Evolutionary conservation across 2,888 invertebrate genomes (phyloP), one percentile per base, ranked within the genome.

Genomic region (Lasioglossum marginatum): DNA sequence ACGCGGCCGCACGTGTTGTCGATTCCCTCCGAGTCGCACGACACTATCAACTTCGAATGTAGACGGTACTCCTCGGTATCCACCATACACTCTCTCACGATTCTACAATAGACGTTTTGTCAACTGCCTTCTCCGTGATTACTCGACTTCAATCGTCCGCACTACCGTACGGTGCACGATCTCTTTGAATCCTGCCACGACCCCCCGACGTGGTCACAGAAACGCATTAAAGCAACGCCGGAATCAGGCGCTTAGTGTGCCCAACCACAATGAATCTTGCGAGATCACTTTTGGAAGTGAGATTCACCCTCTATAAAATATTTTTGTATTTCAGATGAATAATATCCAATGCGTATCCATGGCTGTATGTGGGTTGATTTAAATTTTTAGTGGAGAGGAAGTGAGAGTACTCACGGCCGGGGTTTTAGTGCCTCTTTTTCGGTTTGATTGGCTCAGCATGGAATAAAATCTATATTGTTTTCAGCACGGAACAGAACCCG

Each of bases 111-210:
- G 70, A 87, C 87, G 88, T 81, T 88, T 86, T 86, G 86, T 88
- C 88, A 88, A 86, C 86, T 88, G 81, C 77, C 80, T 83, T 81
- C 77, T 86, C 74, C 52, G 77, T 57, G 63, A 88, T 78, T 78
- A 57, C 72, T 75, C 87, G 34, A 83, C 87, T 86, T 71, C 77
- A 68, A 82, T 88, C 82, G 78, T 82, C 76, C 77, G 68, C 70
- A 75, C 75, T 83, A 43, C 74, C 14, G 70, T 76, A 83, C 88
- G 83, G 88, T 82, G 81, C 52, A 27, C 27, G 70, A 63, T 71
- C 57, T n/a, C 43, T 85, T 83, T 23, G 70, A 77, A 57, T 77
- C 66, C 70, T 19, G 70, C 79, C 86, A 86, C 88, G 88, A 84
- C 83, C 81, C 66, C 2, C 81, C 52, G 88, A 83, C 88, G 88